Conservation (phyloP, 2,113 vertebrate genomes). For the Motacilla alba region DNA sequence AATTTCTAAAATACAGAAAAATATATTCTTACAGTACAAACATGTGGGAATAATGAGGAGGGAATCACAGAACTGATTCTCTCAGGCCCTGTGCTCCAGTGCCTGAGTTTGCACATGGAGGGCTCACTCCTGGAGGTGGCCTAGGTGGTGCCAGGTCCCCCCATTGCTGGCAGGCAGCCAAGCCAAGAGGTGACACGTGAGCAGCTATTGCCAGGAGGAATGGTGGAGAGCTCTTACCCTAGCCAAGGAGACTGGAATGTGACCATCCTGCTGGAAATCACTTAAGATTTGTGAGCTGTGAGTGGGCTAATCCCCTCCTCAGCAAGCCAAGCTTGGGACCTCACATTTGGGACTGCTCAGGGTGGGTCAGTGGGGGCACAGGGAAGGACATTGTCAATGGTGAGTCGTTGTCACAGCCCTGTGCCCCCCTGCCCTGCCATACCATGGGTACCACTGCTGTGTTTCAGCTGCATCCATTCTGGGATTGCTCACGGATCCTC, state of each 20-base stretch:
- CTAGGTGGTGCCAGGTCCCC: background rate
- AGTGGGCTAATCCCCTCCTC: fast-evolving
- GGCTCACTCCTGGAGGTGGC: background rate
- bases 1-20: background rate
- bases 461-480: too few relatives aligned
- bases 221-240: background rate
- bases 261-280: background rate
- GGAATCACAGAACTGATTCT: background rate
- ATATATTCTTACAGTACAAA: background rate
- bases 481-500: background rate
- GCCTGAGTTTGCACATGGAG: background rate
- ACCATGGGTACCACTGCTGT: background rate
- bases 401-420: background rate
- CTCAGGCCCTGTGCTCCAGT: background rate
- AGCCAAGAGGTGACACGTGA: background rate
- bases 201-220: background rate
- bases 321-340: fast-evolving
- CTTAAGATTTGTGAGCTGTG: fast-evolving
- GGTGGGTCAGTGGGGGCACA: fast-evolving
- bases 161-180: background rate
- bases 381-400: fast-evolving
- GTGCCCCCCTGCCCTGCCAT: background rate
- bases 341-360: background rate
- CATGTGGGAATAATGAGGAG: background rate
- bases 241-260: background rate